Percentiles rank a stretch among this genome's conserved stretches.
These are phyloP conservation scores for Scalopus aquaticus DNA, from an alignment of 2,113 vertebrate species.

Conservation along the genomic window DNA sequence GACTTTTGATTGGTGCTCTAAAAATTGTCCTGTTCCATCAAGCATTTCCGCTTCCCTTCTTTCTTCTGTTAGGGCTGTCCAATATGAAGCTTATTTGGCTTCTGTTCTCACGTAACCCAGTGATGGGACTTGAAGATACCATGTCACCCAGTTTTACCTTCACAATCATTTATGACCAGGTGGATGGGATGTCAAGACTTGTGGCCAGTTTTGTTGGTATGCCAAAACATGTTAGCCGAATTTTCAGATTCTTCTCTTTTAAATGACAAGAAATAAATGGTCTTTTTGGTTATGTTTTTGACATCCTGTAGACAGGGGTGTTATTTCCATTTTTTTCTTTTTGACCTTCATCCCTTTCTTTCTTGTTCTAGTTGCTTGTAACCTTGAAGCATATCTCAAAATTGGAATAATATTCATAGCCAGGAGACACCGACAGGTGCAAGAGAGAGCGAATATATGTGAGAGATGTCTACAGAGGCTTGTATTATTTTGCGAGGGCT, in stretches of 20 bases:
- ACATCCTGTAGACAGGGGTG: fast-evolving
- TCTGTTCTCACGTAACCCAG: not conserved
- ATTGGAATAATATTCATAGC: no score
- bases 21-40: not conserved
- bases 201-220: not conserved
- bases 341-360: not conserved
- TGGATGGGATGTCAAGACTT: not conserved
- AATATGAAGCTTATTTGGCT: not conserved
- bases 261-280: not conserved
- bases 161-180: not conserved
- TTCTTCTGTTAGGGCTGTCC: not conserved
- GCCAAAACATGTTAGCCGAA: not conserved
- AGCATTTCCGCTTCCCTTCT: not conserved
- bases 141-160: not conserved
- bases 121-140: not conserved
- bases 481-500: not conserved
- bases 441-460: not conserved
- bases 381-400: not conserved
- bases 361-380: not conserved
- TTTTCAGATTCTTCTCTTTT: not conserved
- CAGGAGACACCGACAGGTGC: not conserved
- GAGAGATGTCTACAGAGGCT: not conserved
- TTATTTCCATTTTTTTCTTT: not conserved
- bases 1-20: not conserved
- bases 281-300: not conserved